These are phyloP conservation scores for Drosophila asahinai DNA, from an alignment of 1,140 invertebrate genomes.

Conservation along the genomic window DNA sequence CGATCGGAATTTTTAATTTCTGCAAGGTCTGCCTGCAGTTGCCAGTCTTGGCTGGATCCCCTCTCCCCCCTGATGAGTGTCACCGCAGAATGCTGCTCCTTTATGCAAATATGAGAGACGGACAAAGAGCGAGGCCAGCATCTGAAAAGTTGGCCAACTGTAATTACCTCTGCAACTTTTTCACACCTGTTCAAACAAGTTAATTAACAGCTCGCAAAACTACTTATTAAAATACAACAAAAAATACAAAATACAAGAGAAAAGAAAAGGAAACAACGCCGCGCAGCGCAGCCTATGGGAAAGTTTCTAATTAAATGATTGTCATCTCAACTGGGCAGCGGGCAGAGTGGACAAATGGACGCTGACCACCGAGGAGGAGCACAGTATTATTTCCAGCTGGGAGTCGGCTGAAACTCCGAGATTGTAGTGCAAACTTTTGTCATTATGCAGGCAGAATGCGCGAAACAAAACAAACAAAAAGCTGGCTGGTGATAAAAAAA, in stretches of 20 bases:
- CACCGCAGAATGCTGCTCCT: slow-evolving; percentile 64
- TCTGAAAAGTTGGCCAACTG: slow-evolving; percentile 82
- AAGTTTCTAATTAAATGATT: slow-evolving; percentile 85
- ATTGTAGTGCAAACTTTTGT: slow-evolving; percentile 74
- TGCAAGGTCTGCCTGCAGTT: slow-evolving; percentile 55
- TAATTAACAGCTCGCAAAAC: slow-evolving; percentile 83
- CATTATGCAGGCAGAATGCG: slow-evolving; percentile 69
- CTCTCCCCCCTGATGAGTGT: slow-evolving; percentile 58
- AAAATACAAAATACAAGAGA: slow-evolving; percentile 33
- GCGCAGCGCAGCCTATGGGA: slow-evolving; percentile 77
- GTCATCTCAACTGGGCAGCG: slow-evolving; percentile 76
- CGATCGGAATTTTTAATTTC: slow-evolving; percentile 83
- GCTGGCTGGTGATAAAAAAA: slow-evolving; percentile 15
- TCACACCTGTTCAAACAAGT: slow-evolving; percentile 84
- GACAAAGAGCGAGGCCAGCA: slow-evolving; percentile 45
- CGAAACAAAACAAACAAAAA: slow-evolving; percentile 50
- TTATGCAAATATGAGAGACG: slow-evolving; percentile 76
- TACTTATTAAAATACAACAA: slow-evolving; percentile 64
- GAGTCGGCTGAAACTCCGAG: slow-evolving; percentile 45
- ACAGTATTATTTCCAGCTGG: slow-evolving; percentile 32
- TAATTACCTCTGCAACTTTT: slow-evolving; percentile 83
- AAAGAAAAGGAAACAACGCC: slow-evolving; percentile 47
- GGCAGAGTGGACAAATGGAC: slow-evolving; percentile 58
- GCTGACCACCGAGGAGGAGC: slow-evolving; percentile 57
- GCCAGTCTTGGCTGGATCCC: background rate